phyloP scores from a whole-genome alignment of 1,140 invertebrate genomes.

The Anadara kagoshimensis region DNA sequence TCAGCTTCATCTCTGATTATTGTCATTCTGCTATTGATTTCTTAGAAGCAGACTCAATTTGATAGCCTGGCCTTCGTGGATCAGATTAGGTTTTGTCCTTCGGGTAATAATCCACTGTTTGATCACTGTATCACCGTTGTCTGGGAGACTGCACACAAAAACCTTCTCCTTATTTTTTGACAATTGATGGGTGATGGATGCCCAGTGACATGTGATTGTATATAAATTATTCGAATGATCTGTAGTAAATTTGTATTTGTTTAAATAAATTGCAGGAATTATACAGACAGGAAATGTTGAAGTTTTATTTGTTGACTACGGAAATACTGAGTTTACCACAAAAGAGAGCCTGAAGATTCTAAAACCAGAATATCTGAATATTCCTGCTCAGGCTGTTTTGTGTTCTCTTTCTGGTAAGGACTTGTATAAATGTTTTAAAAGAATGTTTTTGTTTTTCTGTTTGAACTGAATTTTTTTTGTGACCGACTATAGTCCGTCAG shows the following conservation, averaged over 20 bases:
- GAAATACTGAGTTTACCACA: slow-evolving; percentile 78
- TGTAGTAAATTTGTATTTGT: not conserved
- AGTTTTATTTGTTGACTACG: slow-evolving; percentile 88
- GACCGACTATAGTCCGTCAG: not conserved
- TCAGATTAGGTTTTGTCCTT: no score
- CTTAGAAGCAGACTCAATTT: no score
- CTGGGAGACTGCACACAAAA: no score
- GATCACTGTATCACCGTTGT: no score
- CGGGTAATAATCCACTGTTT: no score
- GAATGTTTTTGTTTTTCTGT: not conserved
- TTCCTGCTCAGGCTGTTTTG: slow-evolving; percentile 83
- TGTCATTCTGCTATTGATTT: no score
- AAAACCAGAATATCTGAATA: slow-evolving; percentile 77
- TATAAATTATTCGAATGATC: not conserved
- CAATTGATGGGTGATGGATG: no score
- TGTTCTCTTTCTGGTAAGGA: slow-evolving; percentile 76
- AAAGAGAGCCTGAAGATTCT: slow-evolving; percentile 52
- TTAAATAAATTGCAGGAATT: slow-evolving; percentile 46
- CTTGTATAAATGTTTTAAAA: not conserved
- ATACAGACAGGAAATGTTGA: slow-evolving; percentile 77
- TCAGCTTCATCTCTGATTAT: no score
- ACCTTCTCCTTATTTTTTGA: no score
- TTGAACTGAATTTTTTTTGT: not conserved
- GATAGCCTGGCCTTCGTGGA: no score
- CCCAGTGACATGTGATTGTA: not conserved